A percentile compares a stretch with the other conserved stretches of the same genome.
Evolutionary conservation across 2,113 vertebrate genomes (phyloP).

Genomic region (Condylura cristata): DNA sequence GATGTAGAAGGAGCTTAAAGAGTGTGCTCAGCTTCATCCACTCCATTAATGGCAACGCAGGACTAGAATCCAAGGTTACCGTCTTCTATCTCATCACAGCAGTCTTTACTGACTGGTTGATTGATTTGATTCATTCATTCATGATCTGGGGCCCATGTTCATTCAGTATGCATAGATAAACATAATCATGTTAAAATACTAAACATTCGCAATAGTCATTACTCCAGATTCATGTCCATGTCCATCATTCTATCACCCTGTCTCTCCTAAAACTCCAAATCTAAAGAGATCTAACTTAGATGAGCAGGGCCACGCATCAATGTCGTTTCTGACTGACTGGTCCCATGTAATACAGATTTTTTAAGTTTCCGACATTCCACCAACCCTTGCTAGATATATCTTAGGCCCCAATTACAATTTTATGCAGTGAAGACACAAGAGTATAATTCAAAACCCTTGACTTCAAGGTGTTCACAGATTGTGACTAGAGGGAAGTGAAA

Average conservation of each 20-base stretch:
- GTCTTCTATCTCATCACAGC: background rate
- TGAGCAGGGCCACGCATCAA: background rate
- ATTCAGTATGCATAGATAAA: background rate
- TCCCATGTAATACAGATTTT: background rate
- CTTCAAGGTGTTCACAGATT: background rate
- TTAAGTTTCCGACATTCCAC: slow-evolving; percentile 18
- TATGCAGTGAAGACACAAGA: background rate
- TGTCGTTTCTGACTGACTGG: background rate
- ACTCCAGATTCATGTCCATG: background rate
- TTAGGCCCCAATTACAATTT: background rate
- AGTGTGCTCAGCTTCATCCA: background rate
- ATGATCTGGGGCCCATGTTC: background rate
- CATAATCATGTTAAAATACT: background rate
- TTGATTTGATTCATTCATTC: background rate
- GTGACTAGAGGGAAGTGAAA: background rate
- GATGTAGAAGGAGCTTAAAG: background rate
- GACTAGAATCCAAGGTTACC: background rate
- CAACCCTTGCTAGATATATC: background rate
- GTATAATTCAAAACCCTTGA: background rate
- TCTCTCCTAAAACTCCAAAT: background rate
- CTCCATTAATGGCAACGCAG: background rate
- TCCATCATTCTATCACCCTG: background rate
- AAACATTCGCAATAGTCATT: background rate
- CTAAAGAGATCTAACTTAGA: background rate
- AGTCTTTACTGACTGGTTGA: background rate